Percentiles rank a stretch among this genome's conserved stretches.
Evolutionary conservation across 2,888 invertebrate species (phyloP).

Genomic region (Hylaea fasciaria): DNA sequence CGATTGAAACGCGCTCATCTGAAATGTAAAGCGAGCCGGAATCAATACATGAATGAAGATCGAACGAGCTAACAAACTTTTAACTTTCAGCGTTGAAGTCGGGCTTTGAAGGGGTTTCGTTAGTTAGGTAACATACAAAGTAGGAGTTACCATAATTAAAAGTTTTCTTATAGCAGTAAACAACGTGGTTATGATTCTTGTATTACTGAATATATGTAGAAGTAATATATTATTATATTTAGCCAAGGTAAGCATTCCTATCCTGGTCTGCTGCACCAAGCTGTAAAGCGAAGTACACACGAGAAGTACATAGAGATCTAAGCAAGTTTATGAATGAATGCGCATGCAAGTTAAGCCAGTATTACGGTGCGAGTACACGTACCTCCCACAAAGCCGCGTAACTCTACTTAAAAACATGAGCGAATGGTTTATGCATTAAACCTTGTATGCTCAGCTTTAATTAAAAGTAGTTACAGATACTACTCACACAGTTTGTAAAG

Average conservation of each 20-base stretch:
- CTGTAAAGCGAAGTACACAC: conserved; percentile 6
- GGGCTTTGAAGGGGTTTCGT: background rate
- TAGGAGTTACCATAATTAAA: too few species aligned
- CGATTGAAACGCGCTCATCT: conserved; percentile 7
- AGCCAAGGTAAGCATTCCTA: too few species aligned
- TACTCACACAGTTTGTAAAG: background rate
- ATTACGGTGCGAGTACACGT: conserved; percentile 17
- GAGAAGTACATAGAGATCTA: conserved; percentile 4
- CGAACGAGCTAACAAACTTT: background rate
- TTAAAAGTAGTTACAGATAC: conserved; percentile 10
- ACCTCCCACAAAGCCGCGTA: conserved; percentile 26
- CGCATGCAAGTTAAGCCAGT: conserved; percentile 20
- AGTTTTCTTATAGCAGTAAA: too few species aligned
- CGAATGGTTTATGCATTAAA: conserved; percentile 1
- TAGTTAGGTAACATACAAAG: too few species aligned
- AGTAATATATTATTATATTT: too few species aligned
- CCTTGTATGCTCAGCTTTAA: background rate
- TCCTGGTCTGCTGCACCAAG: background rate
- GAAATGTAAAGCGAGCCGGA: conserved; percentile 18
- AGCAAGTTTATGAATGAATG: conserved; percentile 28
- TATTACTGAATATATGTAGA: too few species aligned
- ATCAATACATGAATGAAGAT: conserved; percentile 17
- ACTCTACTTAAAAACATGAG: conserved; percentile 12
- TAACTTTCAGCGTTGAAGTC: background rate
- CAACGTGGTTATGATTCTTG: too few species aligned